Base-by-base conservation (phyloP, 2,888 invertebrate genomes). In the Bhutanitis thaidina region DNA sequence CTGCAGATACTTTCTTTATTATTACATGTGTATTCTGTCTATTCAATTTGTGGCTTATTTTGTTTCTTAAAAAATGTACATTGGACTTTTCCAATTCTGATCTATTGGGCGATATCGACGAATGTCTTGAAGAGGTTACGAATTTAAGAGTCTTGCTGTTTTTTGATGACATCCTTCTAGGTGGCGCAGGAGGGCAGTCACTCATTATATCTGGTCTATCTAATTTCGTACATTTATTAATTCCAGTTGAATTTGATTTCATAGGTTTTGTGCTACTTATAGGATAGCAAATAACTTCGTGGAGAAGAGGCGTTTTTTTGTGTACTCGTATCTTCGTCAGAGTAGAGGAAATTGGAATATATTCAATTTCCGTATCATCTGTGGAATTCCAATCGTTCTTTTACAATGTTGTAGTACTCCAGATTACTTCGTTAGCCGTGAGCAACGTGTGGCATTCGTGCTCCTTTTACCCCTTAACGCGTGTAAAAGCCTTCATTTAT, bases 351-450 rank as follows among this genome's bases (percentile, higher is more conserved):
- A 95, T 94, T 71, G 95, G 95, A 80, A 94, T 93, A 80, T 95
- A 95, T 90, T 95, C 95, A 75, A 95, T 93, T 87, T 93, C 93
- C 68, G 93, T 88, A 73, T 93, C 92, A 90, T 94, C 94, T 94
- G 94, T 86, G 92, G 90, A 92, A 83, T 75, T 74, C 77, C 71
- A 85, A 78, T 71, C 65, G 47, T 53, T 57, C 58, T 59, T 70
- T 82, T 35, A 47, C 32, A 47, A 38, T 27, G n/a, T 10, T 66
- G 74, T 66, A 58, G 62, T 59, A 65, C 56, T 34, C 3, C 58
- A 68, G 62, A 67, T 64, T 52, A 41, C 55, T 57, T 63, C 66
- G 74, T 86, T 85, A 87, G 67, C 56, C 74, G 80, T 84, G 77
- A 74, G 63, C 67, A 71, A 80, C 77, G 76, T 75, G 86, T 85